phyloP scores from a whole-genome alignment of 2,113 vertebrate species.

The Ophthalmolycus amberensis region DNA sequence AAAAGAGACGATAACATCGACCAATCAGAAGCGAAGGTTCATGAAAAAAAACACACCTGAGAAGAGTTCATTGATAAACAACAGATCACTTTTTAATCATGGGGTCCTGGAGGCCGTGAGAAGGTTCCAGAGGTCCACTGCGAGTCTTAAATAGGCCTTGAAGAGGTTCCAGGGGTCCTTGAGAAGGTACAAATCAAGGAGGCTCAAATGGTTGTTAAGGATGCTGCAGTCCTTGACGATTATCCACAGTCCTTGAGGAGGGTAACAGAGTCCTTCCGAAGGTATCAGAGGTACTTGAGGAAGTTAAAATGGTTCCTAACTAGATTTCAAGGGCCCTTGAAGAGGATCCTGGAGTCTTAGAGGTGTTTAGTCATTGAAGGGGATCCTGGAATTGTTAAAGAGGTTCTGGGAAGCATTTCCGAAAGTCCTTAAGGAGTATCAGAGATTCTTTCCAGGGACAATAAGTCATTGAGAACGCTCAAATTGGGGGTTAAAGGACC shows the following conservation, averaged over 20 bases:
- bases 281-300: too few relatives aligned
- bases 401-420: too few relatives aligned
- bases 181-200: too few relatives aligned
- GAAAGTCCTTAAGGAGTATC: too few relatives aligned
- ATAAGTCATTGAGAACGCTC: too few relatives aligned
- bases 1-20: constrained; percentile 2
- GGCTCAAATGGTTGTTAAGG: not conserved
- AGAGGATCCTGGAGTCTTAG: too few relatives aligned
- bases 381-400: too few relatives aligned
- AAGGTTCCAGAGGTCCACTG: not conserved
- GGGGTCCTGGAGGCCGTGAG: not conserved
- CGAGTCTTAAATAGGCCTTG: not conserved
- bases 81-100: not conserved
- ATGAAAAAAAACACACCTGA: not conserved
- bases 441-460: too few relatives aligned
- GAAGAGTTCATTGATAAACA: not conserved
- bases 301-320: too few relatives aligned
- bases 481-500: not conserved
- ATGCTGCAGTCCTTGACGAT: not conserved
- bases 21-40: constrained; percentile 22
- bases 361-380: too few relatives aligned
- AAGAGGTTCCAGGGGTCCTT: not conserved
- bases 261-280: too few relatives aligned
- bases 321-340: too few relatives aligned
- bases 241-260: not conserved